Evolutionary conservation across 2,113 vertebrate species (phyloP), one percentile per base, ranked within the genome.

Genomic region (Ptilorrhoa leucosticta): DNA sequence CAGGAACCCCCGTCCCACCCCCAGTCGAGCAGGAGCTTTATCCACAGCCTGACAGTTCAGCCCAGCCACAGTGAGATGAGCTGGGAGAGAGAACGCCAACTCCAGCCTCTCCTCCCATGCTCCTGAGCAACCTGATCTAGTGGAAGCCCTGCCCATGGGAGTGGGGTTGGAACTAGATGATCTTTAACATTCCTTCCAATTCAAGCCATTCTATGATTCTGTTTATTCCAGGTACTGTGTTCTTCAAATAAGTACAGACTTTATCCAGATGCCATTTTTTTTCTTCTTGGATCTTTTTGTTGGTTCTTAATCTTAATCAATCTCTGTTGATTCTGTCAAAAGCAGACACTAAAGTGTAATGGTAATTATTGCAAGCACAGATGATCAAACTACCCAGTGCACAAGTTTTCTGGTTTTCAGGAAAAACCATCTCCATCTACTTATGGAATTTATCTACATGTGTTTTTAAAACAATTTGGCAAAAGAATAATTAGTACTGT

Each of bases 31-130:
- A 0, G 60, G 35, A 56, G 22, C 24, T 64, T 80, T n/a, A 33
- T 28, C 14, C 3, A 1, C 19, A 10, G 28, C 37, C 28, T 10
- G 39, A 13, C 16, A 53, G 51, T 3, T 48, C 50, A 24, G 12
- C 39, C 31, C 30, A 39, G n/a, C 2, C 44, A 17, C 1, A 0
- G 31, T 1, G 5, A 57, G 54, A 26, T 7, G 26, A 45, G n/a
- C 10, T 13, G 40, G 33, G 26, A 60, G 37, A 56, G 12, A 58
- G 28, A 26, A 10, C 6, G 9, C 16, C 1, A 2, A 1, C 12
- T 70, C 22, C 65, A 66, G 15, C 33, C 31, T 39, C 44, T 69
- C 11, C n/a, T 69, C 42, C 35, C 7, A 0, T 0, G 5, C 33
- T n/a, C 28, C 31, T 15, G 37, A 51, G 5, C 5, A 63, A 4